Base-by-base conservation (phyloP, 2,888 invertebrate species). In the Cerastoderma edule region DNA sequence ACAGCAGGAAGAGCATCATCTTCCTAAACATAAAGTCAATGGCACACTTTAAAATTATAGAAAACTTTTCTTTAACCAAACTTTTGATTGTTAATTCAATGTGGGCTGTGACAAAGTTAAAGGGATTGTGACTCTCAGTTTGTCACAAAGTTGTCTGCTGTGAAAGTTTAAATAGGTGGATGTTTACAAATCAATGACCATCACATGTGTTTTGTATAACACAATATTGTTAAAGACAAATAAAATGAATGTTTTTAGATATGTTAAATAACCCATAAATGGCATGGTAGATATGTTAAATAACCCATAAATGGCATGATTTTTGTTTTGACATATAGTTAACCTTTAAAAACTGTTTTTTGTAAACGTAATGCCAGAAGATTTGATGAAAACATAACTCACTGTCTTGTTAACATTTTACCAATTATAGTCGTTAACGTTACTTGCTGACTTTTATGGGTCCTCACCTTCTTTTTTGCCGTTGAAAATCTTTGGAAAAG, bases 331-430 rank as follows among this genome's bases (percentile, higher is more conserved):
- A 8, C 39, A 13, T 16, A 13, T 39, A 39, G 10, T 39, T 39
- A 16, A 39, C 39, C 19, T 46, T 19, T 46, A 46, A 46, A 46
- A 46, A 1, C 19, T 5, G n/a, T n/a, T n/a, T n/a, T n/a, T n/a
- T n/a, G n/a, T n/a, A n/a, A n/a, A n/a, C n/a, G n/a, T n/a, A n/a
- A n/a, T n/a, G n/a, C n/a, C n/a, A n/a, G n/a, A 1, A 46, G n/a
- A n/a, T 19, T n/a, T 46, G 5, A 19, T 19, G n/a, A 46, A 46
- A 46, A 5, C 46, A 46, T 46, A 46, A 46, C n/a, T 19, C 46
- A 16, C n/a, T 46, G 46, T 46, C 46, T 46, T 46, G 46, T 46
- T 46, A 46, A 19, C 46, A 46, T 46, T 16, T 46, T 46, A 46
- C 46, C 16, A 19, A 19, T 46, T 46, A 19, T 19, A 46, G 46